Percentiles rank a stretch among this genome's conserved stretches.
These are phyloP conservation scores for Lophochroa leadbeateri DNA, from an alignment of 2,113 vertebrate species.

Conservation along the genomic window DNA sequence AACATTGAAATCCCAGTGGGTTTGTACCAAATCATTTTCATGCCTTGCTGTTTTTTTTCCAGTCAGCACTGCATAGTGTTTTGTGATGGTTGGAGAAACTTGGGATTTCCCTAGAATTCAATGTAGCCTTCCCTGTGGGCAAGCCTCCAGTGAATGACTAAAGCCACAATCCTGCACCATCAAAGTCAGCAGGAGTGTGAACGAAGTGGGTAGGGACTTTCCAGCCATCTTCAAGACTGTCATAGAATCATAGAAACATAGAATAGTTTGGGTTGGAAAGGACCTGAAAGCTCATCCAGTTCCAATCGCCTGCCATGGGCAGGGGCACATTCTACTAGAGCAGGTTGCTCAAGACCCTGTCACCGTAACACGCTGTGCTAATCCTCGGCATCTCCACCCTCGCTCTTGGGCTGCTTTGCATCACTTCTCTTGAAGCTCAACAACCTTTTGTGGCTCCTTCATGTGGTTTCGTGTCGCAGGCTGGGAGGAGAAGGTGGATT, in stretches of 20 bases:
- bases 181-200: background rate
- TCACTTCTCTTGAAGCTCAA: background rate
- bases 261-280: background rate
- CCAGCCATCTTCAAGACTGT: background rate
- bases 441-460: background rate
- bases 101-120: conserved; percentile 62
- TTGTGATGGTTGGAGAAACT: background rate
- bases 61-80: background rate
- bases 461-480: background rate
- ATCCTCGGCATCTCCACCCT: background rate
- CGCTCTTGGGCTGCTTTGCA: background rate
- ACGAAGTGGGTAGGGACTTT: background rate
- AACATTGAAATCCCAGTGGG: background rate
- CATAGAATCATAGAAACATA: background rate
- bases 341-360: background rate
- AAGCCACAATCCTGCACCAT: background rate
- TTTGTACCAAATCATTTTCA: background rate
- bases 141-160: background rate
- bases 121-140: background rate
- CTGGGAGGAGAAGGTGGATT: background rate
- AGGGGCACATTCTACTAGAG: background rate
- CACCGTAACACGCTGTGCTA: background rate
- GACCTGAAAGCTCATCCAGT: background rate
- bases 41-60: background rate
- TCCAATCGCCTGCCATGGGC: background rate